phyloP scores from a whole-genome alignment of 1,140 invertebrate genomes.

The Macrostomum lignano region DNA sequence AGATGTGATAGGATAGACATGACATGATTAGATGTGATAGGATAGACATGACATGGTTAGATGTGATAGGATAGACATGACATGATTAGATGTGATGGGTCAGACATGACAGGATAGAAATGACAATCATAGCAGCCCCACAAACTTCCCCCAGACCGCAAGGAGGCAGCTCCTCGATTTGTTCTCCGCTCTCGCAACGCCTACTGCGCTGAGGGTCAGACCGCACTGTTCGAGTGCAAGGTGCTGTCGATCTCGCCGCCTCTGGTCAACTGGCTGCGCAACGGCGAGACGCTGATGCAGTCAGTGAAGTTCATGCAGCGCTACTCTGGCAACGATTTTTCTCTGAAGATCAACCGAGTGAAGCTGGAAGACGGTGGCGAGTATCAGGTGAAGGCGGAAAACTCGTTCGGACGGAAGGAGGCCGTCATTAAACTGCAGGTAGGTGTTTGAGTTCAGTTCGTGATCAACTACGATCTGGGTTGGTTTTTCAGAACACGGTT shows the following conservation, averaged over 20 bases:
- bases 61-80: too few relatives aligned
- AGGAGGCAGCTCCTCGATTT: slow-evolving; percentile 83
- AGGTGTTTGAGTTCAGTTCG: too few relatives aligned
- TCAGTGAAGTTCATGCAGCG: slow-evolving; percentile 97
- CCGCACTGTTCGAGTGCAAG: slow-evolving; percentile 78
- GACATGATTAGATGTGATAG: too few relatives aligned
- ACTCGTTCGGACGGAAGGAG: slow-evolving; percentile 78
- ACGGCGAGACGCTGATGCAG: slow-evolving; percentile 67
- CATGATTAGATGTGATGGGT: too few relatives aligned
- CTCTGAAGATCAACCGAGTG: slow-evolving; percentile 77
- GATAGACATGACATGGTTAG: too few relatives aligned
- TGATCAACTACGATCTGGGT: too few relatives aligned
- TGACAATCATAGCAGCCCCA: too few relatives aligned
- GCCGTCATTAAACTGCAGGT: too few relatives aligned
- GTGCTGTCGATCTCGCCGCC: slow-evolving; percentile 73
- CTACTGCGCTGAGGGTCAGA: slow-evolving; percentile 81
- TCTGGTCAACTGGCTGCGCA: slow-evolving; percentile 83
- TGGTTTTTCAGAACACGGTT: too few relatives aligned
- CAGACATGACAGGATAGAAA: too few relatives aligned
- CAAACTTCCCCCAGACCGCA: slow-evolving; percentile 47
- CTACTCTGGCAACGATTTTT: slow-evolving; percentile 74
- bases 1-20: too few relatives aligned
- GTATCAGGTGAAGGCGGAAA: slow-evolving; percentile 84
- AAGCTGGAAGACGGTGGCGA: slow-evolving; percentile 80
- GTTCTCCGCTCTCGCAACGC: slow-evolving; percentile 77